Evolutionary conservation across 2,113 vertebrate species (phyloP).

Genomic region (Oreochromis aureus): DNA sequence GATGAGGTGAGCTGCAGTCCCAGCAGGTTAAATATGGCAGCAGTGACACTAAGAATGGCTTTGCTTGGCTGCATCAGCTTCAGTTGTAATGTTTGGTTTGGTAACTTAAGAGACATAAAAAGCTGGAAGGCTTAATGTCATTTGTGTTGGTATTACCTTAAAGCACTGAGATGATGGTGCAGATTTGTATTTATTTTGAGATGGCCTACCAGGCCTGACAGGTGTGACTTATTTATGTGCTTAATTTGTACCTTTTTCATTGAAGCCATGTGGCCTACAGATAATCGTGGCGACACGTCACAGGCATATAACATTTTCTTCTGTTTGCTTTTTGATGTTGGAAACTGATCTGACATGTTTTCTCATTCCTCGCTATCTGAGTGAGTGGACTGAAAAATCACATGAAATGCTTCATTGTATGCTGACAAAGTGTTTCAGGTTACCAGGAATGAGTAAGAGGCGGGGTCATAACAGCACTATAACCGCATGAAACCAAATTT

Average conservation of each 20-base stretch:
- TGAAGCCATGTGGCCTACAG: not conserved
- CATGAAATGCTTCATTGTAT: not conserved
- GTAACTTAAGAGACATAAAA: not conserved
- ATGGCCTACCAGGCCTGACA: not conserved
- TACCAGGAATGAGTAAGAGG: not conserved
- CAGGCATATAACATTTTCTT: not conserved
- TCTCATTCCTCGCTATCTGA: not conserved
- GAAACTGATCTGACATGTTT: not conserved
- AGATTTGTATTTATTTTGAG: conserved; percentile 14
- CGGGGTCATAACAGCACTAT: not conserved
- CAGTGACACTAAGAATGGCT: not conserved
- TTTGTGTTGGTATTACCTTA: conserved; percentile 7
- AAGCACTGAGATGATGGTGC: conserved; percentile 3
- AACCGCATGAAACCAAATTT: not conserved
- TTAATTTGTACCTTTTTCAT: not conserved
- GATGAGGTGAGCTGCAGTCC: not conserved
- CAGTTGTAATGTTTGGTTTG: not conserved
- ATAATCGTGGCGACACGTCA: not conserved
- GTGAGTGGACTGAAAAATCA: not conserved
- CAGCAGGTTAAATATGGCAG: not conserved
- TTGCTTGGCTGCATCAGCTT: not conserved
- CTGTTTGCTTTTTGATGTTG: not conserved
- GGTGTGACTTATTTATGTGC: not conserved
- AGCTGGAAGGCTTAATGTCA: not conserved
- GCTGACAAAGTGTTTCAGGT: not conserved